phyloP scores from a whole-genome alignment of 92 coral and sea anemone species.

The Umimayanthus chanpuru region DNA sequence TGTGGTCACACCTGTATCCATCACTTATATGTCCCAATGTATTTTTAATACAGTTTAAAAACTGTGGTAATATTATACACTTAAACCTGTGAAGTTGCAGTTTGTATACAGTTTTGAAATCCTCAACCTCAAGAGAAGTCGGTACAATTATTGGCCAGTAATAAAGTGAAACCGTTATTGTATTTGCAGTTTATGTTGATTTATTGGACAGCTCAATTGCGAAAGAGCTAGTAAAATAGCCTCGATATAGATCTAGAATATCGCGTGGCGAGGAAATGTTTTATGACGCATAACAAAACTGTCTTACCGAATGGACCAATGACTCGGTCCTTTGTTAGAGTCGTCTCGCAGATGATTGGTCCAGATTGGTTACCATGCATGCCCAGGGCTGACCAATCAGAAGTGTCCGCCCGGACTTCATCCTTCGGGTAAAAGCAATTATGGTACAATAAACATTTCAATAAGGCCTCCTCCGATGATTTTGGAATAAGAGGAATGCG shows the following conservation, averaged over 20 bases:
- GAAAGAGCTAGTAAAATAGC: not conserved
- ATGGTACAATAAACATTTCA: not conserved
- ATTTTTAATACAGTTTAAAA: too few relatives aligned
- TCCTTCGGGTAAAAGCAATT: conserved; percentile 5
- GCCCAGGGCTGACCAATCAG: conserved; percentile 55
- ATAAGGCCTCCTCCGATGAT: not conserved
- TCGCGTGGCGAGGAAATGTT: not conserved
- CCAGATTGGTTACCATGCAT: conserved; percentile 64
- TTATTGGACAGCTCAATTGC: too few relatives aligned
- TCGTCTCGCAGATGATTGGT: conserved; percentile 51
- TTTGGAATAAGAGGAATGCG: not conserved
- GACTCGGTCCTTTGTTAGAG: conserved; percentile 42
- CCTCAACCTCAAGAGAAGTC: not conserved
- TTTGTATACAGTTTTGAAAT: not conserved
- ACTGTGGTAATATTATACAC: too few relatives aligned
- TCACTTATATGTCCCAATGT: too few relatives aligned
- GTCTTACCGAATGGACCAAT: conserved; percentile 49
- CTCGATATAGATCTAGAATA: not conserved
- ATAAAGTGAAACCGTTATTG: too few relatives aligned
- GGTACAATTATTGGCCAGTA: too few relatives aligned
- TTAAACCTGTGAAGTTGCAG: not conserved
- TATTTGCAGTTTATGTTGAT: too few relatives aligned
- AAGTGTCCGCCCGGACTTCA: conserved; percentile 53
- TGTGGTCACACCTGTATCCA: too few relatives aligned
- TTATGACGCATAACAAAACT: not conserved